These are phyloP conservation scores for Anarrhichthys ocellatus DNA, from an alignment of 2,113 vertebrate species.

Conservation along the genomic window DNA sequence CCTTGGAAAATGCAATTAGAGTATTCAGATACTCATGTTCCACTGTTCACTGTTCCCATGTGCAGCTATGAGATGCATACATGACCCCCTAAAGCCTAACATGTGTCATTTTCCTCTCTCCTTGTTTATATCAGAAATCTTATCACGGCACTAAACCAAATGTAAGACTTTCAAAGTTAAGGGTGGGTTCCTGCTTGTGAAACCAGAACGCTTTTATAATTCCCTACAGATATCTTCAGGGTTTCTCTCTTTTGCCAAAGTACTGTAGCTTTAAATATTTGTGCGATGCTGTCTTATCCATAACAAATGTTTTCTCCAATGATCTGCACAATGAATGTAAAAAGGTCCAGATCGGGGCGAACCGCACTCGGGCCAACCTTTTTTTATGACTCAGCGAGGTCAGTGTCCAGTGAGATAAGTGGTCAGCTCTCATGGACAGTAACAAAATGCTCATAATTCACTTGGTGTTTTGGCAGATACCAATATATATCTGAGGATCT, in stretches of 20 bases:
- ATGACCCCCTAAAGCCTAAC: not conserved
- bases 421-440: conserved; percentile 28
- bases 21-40: conserved; percentile 13
- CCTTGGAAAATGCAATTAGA: not conserved
- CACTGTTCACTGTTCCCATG: conserved; percentile 10
- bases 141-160: not conserved
- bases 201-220: conserved; percentile 47
- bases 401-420: conserved; percentile 56
- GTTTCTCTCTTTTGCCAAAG: conserved; percentile 40
- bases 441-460: conserved; percentile 52
- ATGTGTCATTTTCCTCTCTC: conserved; percentile 13
- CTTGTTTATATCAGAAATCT: not conserved
- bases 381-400: conserved; percentile 53
- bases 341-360: conserved; percentile 35
- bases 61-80: conserved; percentile 40
- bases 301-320: conserved; percentile 59
- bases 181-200: conserved; percentile 44
- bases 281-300: conserved; percentile 54
- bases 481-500: conserved; percentile 41
- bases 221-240: conserved; percentile 50
- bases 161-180: conserved; percentile 11
- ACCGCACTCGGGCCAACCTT: conserved; percentile 43
- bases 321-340: conserved; percentile 9
- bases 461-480: conserved; percentile 60
- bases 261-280: conserved; percentile 67